These are phyloP conservation scores for Mus spicilegus DNA, from an alignment of 2,113 vertebrate species.

Conservation along the genomic window DNA sequence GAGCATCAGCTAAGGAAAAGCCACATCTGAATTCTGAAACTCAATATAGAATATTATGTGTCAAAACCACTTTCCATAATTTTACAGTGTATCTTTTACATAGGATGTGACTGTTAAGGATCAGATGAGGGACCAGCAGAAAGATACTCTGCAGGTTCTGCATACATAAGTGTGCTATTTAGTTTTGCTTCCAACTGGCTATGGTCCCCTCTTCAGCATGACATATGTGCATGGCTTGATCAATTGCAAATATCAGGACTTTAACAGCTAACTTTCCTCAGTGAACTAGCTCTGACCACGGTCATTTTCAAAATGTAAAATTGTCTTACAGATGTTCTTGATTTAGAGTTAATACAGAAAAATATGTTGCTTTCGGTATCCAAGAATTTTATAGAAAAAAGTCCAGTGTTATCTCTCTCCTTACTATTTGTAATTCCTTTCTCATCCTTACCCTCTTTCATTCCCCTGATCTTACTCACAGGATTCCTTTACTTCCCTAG, in stretches of 20 bases:
- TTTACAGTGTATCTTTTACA: constrained; percentile 62
- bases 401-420: constrained; percentile 10
- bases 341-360: constrained; percentile 74
- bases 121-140: constrained; percentile 58
- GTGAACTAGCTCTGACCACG: background rate
- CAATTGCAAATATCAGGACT: constrained; percentile 44
- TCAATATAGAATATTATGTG: constrained; percentile 69
- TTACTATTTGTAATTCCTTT: constrained; percentile 40
- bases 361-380: constrained; percentile 50
- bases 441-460: background rate
- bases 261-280: constrained; percentile 31
- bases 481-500: constrained; percentile 15
- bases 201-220: background rate
- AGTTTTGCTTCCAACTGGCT: background rate
- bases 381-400: constrained; percentile 58
- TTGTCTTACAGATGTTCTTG: constrained; percentile 67
- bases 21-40: constrained; percentile 58
- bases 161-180: background rate
- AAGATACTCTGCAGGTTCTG: background rate
- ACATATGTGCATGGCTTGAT: background rate
- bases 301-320: constrained; percentile 52
- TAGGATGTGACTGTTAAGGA: constrained; percentile 67
- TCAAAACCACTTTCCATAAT: constrained; percentile 76
- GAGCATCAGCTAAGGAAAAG: constrained; percentile 57
- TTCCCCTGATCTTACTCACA: background rate